These are phyloP conservation scores for Mormoops blainvillei DNA, from an alignment of 2,113 vertebrate species.

Conservation along the genomic window DNA sequence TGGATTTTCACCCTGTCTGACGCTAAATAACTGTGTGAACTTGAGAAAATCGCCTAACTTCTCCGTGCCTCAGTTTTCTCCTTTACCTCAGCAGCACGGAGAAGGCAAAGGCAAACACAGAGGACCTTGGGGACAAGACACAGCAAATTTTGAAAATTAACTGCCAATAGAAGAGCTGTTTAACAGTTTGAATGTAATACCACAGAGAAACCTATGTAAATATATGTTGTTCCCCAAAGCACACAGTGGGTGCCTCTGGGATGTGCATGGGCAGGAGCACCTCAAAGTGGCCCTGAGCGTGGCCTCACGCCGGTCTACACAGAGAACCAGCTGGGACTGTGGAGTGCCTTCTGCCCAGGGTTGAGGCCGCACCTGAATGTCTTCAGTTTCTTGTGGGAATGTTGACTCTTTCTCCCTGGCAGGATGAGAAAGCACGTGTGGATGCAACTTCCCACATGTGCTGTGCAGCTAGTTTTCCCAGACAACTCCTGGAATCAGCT, in stretches of 20 bases:
- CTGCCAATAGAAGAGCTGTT: background rate
- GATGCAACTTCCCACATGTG: background rate
- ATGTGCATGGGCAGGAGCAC: background rate
- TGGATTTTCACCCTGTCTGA: background rate
- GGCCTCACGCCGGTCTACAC: background rate
- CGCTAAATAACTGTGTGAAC: background rate
- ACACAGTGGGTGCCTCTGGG: background rate
- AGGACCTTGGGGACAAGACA: background rate
- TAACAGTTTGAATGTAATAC: background rate
- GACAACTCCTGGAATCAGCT: background rate
- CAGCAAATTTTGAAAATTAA: background rate
- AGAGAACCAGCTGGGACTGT: background rate
- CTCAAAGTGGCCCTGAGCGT: background rate
- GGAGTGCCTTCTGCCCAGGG: rapidly evolving
- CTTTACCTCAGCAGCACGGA: background rate
- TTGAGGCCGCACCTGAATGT: background rate
- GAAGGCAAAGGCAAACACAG: background rate
- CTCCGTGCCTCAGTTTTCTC: background rate
- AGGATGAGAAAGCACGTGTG: too few relatives aligned
- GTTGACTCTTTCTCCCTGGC: background rate
- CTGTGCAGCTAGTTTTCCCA: background rate
- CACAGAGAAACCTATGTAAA: background rate
- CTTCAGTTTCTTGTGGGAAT: background rate
- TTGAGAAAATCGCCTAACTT: background rate
- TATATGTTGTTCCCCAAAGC: background rate